phyloP scores from a whole-genome alignment of 2,888 invertebrate genomes.

The Pollenia angustigena region DNA sequence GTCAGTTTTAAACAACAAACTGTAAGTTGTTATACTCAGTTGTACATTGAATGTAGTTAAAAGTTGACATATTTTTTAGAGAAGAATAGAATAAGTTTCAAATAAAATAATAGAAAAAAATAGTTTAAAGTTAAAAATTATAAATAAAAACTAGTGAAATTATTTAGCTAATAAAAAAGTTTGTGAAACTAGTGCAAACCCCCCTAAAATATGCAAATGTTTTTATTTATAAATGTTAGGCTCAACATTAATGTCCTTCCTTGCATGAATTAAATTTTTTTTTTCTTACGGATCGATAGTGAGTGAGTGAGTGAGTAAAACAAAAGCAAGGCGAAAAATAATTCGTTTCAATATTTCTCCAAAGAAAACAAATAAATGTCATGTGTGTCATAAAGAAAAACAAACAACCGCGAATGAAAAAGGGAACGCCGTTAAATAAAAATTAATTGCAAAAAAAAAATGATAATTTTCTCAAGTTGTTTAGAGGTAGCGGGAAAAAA shows the following conservation, averaged over 20 bases:
- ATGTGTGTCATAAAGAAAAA: conserved; percentile 63
- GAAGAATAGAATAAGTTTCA: conserved; percentile 23
- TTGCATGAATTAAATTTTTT: conserved; percentile 42
- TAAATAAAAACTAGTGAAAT: conserved; percentile 8
- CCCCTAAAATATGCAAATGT: conserved; percentile 31
- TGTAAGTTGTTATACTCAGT: conserved; percentile 52
- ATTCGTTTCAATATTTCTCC: conserved; percentile 18
- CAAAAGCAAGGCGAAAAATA: conserved; percentile 30
- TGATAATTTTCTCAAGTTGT: conserved; percentile 10
- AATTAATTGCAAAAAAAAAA: conserved; percentile 59
- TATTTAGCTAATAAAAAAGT: background rate
- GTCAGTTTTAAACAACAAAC: conserved; percentile 61
- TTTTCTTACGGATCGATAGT: conserved; percentile 67
- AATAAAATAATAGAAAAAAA: conserved; percentile 8
- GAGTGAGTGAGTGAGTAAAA: conserved; percentile 11
- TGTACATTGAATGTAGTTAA: conserved; percentile 60
- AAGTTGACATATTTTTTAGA: conserved; percentile 56
- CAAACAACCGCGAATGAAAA: conserved; percentile 65
- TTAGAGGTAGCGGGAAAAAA: conserved; percentile 17
- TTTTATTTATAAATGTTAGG: background rate
- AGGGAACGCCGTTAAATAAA: conserved; percentile 68
- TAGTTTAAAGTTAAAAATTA: conserved; percentile 8
- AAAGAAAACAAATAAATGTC: conserved; percentile 66
- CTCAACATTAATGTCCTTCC: conserved; percentile 60
- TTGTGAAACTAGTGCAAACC: background rate